These are phyloP conservation scores for Bradypodion pumilum DNA, from an alignment of 2,797 vertebrate genomes.

Conservation along the genomic window DNA sequence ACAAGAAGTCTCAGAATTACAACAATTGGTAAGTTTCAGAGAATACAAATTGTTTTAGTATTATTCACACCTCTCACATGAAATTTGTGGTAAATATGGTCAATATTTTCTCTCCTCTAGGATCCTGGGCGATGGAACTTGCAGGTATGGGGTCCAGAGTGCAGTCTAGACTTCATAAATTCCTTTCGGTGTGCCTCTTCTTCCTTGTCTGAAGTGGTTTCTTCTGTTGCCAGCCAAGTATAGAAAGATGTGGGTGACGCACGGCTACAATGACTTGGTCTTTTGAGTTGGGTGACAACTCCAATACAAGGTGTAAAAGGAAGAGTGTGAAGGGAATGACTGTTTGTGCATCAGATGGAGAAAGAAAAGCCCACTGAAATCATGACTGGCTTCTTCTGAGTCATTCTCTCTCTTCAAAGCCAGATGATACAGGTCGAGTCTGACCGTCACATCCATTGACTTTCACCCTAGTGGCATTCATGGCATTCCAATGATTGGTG, in stretches of 20 bases:
- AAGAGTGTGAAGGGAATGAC: not conserved
- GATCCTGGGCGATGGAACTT: not conserved
- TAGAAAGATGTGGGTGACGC: not conserved
- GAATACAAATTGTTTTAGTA: too few relatives aligned
- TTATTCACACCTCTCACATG: not conserved
- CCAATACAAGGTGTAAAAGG: not conserved
- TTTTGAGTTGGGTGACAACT: not conserved
- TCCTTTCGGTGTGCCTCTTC: not conserved
- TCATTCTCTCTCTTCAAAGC: slow-evolving; percentile 6
- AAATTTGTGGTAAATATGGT: not conserved
- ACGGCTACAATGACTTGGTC: too few relatives aligned
- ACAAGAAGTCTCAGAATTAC: too few relatives aligned
- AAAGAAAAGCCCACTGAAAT: slow-evolving; percentile 4
- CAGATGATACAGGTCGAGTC: not conserved
- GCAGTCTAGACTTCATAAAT: not conserved
- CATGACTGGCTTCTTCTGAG: not conserved
- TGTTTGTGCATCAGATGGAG: not conserved
- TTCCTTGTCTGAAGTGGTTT: not conserved
- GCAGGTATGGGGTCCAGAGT: not conserved
- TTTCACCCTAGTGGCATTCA: not conserved
- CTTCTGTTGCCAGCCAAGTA: not conserved
- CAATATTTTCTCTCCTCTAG: not conserved
- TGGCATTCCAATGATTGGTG: too few relatives aligned
- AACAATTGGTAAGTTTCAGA: too few relatives aligned
- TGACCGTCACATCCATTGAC: not conserved